Percentiles rank a stretch among this genome's conserved stretches.
Conservation (phyloP, 2,888 invertebrate genomes). For the Bruchidius siliquastri region DNA sequence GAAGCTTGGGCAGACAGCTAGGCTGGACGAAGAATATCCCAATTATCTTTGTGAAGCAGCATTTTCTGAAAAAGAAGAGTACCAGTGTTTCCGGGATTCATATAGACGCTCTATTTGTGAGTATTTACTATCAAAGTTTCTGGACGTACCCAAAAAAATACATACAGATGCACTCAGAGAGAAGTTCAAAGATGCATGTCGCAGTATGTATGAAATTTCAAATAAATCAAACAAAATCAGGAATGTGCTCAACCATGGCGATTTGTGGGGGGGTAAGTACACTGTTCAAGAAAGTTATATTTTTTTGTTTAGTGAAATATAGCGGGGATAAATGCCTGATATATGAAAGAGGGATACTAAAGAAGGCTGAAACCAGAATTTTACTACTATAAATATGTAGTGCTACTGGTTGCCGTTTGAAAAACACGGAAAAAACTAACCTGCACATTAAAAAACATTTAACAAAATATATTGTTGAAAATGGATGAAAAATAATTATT, state of each 20-base stretch:
- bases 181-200: constrained; percentile 6
- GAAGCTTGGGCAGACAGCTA: constrained; percentile 19
- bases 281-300: no score
- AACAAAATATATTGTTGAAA: no score
- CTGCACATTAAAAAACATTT: no score
- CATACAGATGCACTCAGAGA: constrained; percentile 14
- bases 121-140: not conserved
- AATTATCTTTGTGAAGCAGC: constrained; percentile 19
- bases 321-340: no score
- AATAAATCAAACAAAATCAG: constrained; percentile 38
- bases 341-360: no score
- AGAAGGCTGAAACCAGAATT: no score
- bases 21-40: constrained; percentile 33
- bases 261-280: constrained; percentile 35
- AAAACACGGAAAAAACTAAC: no score
- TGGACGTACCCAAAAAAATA: not conserved
- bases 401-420: no score
- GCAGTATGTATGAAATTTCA: constrained; percentile 7
- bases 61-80: constrained; percentile 4
- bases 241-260: constrained; percentile 40
- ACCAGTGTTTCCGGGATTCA: not conserved
- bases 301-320: no score
- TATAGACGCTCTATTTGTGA: not conserved
- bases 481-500: no score
- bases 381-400: no score